These are phyloP conservation scores for Salticus scenicus DNA, from an alignment of 2,888 invertebrate species.

Conservation along the genomic window DNA sequence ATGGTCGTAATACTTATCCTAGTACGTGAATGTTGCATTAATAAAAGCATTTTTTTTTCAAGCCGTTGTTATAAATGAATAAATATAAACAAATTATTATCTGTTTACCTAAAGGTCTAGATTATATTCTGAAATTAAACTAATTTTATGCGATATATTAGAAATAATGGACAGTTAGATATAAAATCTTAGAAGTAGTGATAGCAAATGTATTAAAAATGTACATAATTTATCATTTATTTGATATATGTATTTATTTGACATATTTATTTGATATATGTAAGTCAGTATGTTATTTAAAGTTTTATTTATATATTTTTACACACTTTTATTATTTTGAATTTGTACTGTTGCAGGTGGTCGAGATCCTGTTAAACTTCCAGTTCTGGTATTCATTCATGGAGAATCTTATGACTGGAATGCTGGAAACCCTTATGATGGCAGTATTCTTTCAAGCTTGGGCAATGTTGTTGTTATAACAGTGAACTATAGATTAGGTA, in stretches of 20 bases:
- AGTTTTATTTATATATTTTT: background rate
- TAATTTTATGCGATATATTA: no score
- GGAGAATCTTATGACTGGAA: constrained; percentile 96
- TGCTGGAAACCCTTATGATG: constrained; percentile 90
- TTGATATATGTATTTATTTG: background rate
- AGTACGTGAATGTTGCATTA: no score
- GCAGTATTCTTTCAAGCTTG: constrained; percentile 86
- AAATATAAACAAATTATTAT: no score
- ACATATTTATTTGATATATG: background rate
- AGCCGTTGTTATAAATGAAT: no score
- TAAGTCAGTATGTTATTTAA: background rate
- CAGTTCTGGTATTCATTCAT: constrained; percentile 93
- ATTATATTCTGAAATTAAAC: no score
- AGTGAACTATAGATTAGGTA: constrained; percentile 95
- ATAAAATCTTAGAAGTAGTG: background rate
- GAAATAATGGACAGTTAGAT: background rate
- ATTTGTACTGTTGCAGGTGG: constrained; percentile 28
- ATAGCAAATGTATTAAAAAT: background rate
- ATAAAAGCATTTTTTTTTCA: no score
- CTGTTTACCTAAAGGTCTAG: no score
- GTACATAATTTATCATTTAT: no score
- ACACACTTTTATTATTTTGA: background rate
- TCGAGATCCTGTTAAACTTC: constrained; percentile 74
- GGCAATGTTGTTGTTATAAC: constrained; percentile 94
- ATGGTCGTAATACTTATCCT: no score